phyloP scores from a whole-genome alignment of 1,140 invertebrate genomes.

The Kradibia gibbosae region DNA sequence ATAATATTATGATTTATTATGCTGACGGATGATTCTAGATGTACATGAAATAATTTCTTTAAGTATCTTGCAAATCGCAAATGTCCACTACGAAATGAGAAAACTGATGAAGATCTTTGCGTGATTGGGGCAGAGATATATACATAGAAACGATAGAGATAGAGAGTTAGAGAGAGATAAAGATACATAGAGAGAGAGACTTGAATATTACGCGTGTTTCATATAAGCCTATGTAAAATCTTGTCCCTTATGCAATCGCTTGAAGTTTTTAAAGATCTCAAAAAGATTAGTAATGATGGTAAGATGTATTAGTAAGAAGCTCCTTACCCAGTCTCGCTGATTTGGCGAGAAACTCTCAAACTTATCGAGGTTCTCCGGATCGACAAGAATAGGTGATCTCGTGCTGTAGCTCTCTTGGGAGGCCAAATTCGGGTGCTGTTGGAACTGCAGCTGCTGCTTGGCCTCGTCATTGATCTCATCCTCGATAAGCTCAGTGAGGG shows the following conservation, averaged over 20 bases:
- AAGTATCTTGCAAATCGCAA: not conserved
- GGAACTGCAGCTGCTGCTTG: not conserved
- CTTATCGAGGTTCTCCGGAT: slow-evolving; percentile 62
- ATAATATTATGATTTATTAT: not conserved
- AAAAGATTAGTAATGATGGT: no score
- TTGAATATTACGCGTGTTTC: not conserved
- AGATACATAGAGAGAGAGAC: not conserved
- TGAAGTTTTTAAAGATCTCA: no score
- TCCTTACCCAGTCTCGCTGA: slow-evolving; percentile 48
- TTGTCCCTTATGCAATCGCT: no score
- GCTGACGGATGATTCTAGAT: not conserved
- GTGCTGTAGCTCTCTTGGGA: slow-evolving; percentile 60
- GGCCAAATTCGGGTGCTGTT: not conserved
- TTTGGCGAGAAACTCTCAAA: not conserved
- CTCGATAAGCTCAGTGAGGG: slow-evolving; percentile 65
- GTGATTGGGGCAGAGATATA: no score
- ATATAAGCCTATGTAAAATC: no score
- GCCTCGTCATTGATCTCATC: slow-evolving; percentile 57
- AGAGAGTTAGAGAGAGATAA: no score
- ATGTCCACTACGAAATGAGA: not conserved
- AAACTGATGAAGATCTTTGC: no score
- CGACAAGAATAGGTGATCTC: slow-evolving; percentile 65
- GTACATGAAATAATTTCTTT: not conserved
- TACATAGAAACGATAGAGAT: no score
- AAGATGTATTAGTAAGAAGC: not conserved